These are phyloP conservation scores for Antrozous pallidus DNA, from an alignment of 2,797 vertebrate species.

Conservation along the genomic window DNA sequence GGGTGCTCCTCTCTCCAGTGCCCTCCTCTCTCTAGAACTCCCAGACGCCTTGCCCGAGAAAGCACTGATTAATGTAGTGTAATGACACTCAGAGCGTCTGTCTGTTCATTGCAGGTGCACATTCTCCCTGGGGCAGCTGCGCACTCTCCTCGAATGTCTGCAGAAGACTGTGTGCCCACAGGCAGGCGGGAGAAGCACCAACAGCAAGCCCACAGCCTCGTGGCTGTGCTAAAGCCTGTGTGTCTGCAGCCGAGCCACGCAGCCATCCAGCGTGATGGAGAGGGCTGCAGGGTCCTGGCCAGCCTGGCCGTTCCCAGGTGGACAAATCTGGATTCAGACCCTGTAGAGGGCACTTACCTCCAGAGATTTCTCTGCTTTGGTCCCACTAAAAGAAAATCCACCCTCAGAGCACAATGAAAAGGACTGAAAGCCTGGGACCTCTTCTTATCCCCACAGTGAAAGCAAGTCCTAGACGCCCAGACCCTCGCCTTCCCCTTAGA, in stretches of 20 bases:
- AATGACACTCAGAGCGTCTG: background rate
- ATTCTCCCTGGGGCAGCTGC: background rate
- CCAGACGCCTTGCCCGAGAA: background rate
- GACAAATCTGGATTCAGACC: background rate
- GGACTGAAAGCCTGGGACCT: background rate
- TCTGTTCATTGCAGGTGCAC: background rate
- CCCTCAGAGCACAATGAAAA: background rate
- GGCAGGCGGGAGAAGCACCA: background rate
- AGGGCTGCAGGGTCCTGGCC: too few species aligned
- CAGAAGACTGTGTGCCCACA: background rate
- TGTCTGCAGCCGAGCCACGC: background rate
- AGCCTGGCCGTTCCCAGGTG: background rate
- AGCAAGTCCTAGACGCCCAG: too few species aligned
- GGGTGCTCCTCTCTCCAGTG: background rate
- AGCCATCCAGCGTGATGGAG: too few species aligned
- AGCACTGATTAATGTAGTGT: background rate
- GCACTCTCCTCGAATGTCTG: rapidly evolving
- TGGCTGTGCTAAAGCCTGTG: background rate
- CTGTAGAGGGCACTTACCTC: background rate
- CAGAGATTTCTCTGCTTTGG: background rate
- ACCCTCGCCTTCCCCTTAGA: background rate
- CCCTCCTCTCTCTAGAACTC: background rate
- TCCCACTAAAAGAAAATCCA: background rate
- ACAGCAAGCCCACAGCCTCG: background rate
- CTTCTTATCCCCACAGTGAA: background rate